Conservation (phyloP, 2,113 vertebrate genomes). For the Festucalex cinctus region DNA sequence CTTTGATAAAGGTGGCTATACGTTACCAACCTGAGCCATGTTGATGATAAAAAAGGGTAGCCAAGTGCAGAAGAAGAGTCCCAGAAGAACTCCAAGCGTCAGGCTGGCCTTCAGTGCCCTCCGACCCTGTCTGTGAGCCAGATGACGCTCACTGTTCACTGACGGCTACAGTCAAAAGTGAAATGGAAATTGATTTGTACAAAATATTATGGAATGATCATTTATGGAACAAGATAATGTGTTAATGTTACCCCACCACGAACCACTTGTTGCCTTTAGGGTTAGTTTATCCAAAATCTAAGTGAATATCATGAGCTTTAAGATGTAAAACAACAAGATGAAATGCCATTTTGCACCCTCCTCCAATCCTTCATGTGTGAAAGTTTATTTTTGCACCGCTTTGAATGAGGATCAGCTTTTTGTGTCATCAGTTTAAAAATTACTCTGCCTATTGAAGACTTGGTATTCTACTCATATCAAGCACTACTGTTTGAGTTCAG, state of each 20-base stretch:
- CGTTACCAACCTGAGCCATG: slow-evolving; percentile 83
- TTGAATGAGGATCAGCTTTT: neutral
- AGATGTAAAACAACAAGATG: neutral
- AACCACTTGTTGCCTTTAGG: no score
- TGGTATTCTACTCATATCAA: neutral
- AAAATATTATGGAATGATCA: neutral
- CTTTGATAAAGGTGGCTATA: neutral
- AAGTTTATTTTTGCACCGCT: neutral
- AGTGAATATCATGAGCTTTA: neutral
- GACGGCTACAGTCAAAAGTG: slow-evolving; percentile 47
- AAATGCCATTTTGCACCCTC: neutral
- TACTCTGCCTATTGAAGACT: neutral
- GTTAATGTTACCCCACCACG: no score
- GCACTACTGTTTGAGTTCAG: neutral
- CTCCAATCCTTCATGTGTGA: neutral
- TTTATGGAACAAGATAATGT: neutral
- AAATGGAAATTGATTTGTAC: neutral
- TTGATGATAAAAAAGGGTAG: slow-evolving; percentile 93
- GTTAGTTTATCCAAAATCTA: neutral
- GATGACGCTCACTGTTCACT: slow-evolving; percentile 77
- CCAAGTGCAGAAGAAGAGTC: slow-evolving; percentile 95
- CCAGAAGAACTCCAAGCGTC: slow-evolving; percentile 89
- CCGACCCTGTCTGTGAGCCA: slow-evolving; percentile 85
- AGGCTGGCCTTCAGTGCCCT: slow-evolving; percentile 93
- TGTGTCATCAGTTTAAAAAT: neutral